Evolutionary conservation across 2,797 vertebrate genomes (phyloP), one percentile per base, ranked within the genome.

Genomic region (Acanthurus lineatus): DNA sequence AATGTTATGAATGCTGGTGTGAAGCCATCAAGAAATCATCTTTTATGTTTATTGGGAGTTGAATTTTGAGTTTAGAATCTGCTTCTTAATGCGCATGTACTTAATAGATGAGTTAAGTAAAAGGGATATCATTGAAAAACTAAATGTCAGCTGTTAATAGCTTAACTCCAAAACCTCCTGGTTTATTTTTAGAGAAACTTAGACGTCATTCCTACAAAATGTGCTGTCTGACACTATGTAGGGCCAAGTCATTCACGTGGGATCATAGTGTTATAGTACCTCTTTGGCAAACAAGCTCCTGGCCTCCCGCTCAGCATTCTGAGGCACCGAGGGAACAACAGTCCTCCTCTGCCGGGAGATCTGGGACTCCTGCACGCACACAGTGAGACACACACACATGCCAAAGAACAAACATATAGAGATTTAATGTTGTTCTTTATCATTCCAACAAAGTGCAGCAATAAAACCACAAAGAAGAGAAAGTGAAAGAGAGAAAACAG

Each of bases 211-310:
- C 51, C 38, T 49, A 15, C 63, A 44, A 32, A 52, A 32, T 35
- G 15, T 25, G 38, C 40, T 3, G 48, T 64, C 19, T 58, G 57
- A 38, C 17, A 68, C 42, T 5, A 40, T 22, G 15, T 28, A 15
- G 3, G 25, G 66, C 70, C 44, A 19, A 42, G 42, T 22, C 22
- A 14, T 11, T 38, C 40, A 40, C 63, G 49, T 51, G 17, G 45
- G 54, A 25, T 48, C 3, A 15, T 25, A 40, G 57, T 0, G 53
- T 49, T 62, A 28, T 10, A 72, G 77, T 95, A 99, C 98, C 97
- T 99, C 97, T 95, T 96, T 97, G 87, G 97, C 97, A 73, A 99
- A 98, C 73, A 99, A 95, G 83, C 96, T 97, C 90, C 95, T 96
- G 75, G 98, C 98, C 90, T 97, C 97, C 69, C 93, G 95, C 69